Base-by-base conservation (phyloP, 2,113 vertebrate species). In the Eretmochelys imbricata region DNA sequence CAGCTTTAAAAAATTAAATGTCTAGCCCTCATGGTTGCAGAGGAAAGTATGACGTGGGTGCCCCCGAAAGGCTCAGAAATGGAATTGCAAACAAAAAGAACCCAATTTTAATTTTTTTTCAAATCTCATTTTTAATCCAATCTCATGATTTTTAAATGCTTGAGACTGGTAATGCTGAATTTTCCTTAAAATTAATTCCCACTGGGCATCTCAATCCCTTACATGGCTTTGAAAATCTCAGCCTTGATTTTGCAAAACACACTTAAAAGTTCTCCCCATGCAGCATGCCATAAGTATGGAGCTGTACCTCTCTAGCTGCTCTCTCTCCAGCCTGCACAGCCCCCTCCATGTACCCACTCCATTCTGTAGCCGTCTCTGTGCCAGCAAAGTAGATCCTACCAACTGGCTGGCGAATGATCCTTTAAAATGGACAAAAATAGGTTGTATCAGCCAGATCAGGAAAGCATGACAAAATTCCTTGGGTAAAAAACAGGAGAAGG, bases 261-360 rank as follows among this genome's bases (percentile, higher is more conserved):
- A 85, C 79, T 89, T 90, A 5, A 38, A 79, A 35, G 35, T 1
- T 27, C 46, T 75, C 48, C 82, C 62, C 25, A 14, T 35, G n/a
- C 46, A 83, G 62, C 54, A 62, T 57, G 48, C 31, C 93, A 54
- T 51, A 29, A 29, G 78, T 17, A 42, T 46, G 22, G 0, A 0
- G 31, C 78, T 94, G 82, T 98, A 99, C 99, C 99, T 99, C 99
- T 98, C 99, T 98, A 96, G 98, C 98, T 5, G 99, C 99, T 96
- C 99, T 98, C 94, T 99, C 99, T 76, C 99, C 99, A 20, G 99
- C 99, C 96, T 99, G 98, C 13, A 99, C 98, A 2, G 99, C 99
- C 0, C 99, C 99, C 72, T 99, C 99, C 99, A 99, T 99, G 98
- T 99, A 99, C 9, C 99, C 99, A 0, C 99, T 99, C 99, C 99